Evolutionary conservation across 2,888 invertebrate species (phyloP).

Genomic region (Hartigia nigra): DNA sequence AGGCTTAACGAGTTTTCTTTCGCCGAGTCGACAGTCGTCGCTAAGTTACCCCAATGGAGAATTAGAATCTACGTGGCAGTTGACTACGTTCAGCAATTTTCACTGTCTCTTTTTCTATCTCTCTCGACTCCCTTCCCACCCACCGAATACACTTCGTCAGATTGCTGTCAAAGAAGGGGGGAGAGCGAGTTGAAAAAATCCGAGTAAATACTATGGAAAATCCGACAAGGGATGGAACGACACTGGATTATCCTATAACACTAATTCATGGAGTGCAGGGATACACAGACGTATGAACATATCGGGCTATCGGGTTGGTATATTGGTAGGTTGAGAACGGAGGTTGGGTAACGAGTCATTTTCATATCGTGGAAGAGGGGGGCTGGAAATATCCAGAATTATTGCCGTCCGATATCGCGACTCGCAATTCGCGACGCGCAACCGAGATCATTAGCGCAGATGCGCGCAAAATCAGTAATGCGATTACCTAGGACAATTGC

Average conservation of each 20-base stretch:
- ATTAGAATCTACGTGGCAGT: not conserved
- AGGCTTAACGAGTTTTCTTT: not conserved
- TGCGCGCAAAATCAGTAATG: slow-evolving; percentile 42
- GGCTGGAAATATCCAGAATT: not conserved
- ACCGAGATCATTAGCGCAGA: slow-evolving; percentile 39
- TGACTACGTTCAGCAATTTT: not conserved
- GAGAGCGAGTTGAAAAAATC: not conserved
- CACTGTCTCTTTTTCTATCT: no score
- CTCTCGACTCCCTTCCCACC: slow-evolving; percentile 1
- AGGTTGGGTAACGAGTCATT: not conserved
- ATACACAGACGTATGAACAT: not conserved
- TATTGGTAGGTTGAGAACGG: not conserved
- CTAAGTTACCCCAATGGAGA: not conserved
- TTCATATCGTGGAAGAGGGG: not conserved
- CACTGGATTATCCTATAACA: not conserved
- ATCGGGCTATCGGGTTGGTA: not conserved
- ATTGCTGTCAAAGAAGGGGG: not conserved
- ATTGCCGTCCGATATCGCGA: not conserved
- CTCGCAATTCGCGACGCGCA: not conserved
- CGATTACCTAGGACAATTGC: slow-evolving; percentile 30
- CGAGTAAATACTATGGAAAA: not conserved
- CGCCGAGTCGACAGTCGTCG: not conserved
- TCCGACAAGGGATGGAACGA: not conserved
- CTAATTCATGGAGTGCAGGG: not conserved
- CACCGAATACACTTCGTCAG: not conserved